Evolutionary conservation across 2,797 vertebrate genomes (phyloP), one percentile per base, ranked within the genome.

Genomic region (Hypotaenidia philippensis): DNA sequence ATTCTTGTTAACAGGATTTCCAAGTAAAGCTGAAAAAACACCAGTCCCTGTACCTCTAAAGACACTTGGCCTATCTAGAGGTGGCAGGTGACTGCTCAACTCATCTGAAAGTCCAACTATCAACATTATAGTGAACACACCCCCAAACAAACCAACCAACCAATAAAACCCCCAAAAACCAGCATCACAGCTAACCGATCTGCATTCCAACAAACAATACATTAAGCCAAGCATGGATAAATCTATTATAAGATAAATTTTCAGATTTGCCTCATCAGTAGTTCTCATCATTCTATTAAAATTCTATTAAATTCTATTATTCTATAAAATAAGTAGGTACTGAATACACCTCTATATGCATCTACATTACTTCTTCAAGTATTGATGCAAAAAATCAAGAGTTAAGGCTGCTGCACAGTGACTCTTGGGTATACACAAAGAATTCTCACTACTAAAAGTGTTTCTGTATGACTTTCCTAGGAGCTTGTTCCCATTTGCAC

Each of bases 1-100:
- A 83, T 83, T 92, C 81, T 61, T 91, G 38, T 69, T 89, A 55
- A 74, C 8, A 63, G 49, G 41, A 83, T 92, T 87, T 80, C 68
- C 50, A 65, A 64, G 45, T 2, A 76, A 90, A 94, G 56, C 76
- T 59, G 55, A 29, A 83, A 50, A 15, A 80, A 23, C 1, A 23
- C 7, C 40, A 26, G 27, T 64, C 32, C 64, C 44, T 17, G 31
- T 8, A 40, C 14, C 52, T 72, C 55, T 59, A 44, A 83, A 63
- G 21, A 68, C 13, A 17, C 41, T 5, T n/a, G 66, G 15, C 50
- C 1, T 5, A 6, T 21, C 31, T 47, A 55, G 25, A 50, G 56
- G 49, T 20, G 40, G 27, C 38, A 66, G 0, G 0, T n/a, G 69
- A 38, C 47, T 50, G 63, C 29, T 59, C 20, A 56, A 7, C 83